Percentiles rank a stretch among this genome's conserved stretches.
phyloP scores from a whole-genome alignment of 2,113 vertebrate species.

The Chinchilla lanigera region DNA sequence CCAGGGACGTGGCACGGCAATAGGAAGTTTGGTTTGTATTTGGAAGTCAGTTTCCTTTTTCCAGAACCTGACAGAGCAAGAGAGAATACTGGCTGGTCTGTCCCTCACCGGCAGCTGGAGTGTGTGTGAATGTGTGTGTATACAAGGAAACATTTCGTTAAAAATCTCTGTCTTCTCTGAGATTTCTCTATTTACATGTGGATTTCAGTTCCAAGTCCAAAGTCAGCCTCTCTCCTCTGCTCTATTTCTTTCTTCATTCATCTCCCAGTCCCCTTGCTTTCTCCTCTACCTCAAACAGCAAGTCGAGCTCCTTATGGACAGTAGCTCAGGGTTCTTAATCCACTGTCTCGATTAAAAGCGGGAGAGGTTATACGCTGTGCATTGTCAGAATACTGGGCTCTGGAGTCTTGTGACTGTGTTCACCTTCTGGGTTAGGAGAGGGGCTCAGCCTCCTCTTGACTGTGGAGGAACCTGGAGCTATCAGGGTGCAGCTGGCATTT shows the following conservation, averaged over 20 bases:
- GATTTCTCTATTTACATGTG: not conserved
- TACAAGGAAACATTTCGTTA: not conserved
- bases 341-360: slow-evolving; percentile 67
- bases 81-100: not conserved
- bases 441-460: not conserved
- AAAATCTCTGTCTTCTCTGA: slow-evolving; percentile 11
- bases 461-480: not conserved
- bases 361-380: slow-evolving; percentile 67
- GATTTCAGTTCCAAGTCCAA: slow-evolving; percentile 4
- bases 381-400: slow-evolving; percentile 59
- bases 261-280: not conserved
- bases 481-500: not conserved
- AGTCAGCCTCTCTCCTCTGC: not conserved
- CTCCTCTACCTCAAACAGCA: not conserved
- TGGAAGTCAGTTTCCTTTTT: slow-evolving; percentile 53
- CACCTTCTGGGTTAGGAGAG: not conserved
- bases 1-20: not conserved
- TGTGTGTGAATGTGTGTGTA: not conserved
- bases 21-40: slow-evolving; percentile 34
- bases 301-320: slow-evolving; percentile 44
- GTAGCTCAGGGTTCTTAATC: slow-evolving; percentile 72
- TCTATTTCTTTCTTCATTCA: not conserved
- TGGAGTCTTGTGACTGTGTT: not conserved
- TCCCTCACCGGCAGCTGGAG: not conserved
- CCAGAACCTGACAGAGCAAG: not conserved